These are phyloP conservation scores for Chrysemys picta DNA, from an alignment of 2,113 vertebrate genomes.

Conservation along the genomic window DNA sequence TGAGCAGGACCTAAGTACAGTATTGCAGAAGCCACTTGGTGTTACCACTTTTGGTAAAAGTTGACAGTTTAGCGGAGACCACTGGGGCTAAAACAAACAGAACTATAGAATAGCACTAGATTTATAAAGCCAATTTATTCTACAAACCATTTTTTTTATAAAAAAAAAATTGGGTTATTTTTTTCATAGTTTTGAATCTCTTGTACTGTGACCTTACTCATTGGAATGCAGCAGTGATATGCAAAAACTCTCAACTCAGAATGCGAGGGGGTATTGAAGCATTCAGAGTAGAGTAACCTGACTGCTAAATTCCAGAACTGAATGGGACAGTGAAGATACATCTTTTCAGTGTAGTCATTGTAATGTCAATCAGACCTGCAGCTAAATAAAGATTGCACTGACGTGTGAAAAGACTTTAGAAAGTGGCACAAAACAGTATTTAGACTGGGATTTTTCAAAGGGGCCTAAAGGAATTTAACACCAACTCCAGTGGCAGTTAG, in stretches of 20 bases:
- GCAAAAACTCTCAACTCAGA: background rate
- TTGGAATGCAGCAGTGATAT: background rate
- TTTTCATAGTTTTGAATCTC: background rate
- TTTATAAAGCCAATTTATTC: background rate
- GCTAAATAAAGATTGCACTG: background rate
- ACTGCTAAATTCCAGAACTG: background rate
- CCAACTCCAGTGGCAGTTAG: background rate
- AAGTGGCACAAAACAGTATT: background rate
- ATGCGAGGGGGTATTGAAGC: background rate
- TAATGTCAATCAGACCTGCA: background rate
- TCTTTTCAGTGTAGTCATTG: background rate
- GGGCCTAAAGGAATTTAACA: background rate
- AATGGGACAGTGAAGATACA: background rate
- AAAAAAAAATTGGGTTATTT: background rate
- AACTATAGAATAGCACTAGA: background rate
- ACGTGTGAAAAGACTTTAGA: background rate
- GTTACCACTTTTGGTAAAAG: background rate
- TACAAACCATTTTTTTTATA: background rate
- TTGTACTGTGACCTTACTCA: background rate
- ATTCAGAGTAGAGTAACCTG: background rate
- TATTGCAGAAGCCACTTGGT: background rate
- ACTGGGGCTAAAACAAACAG: background rate
- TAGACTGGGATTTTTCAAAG: background rate
- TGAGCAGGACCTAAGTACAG: background rate
- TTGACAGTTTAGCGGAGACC: background rate